phyloP scores from a whole-genome alignment of 2,888 invertebrate species.

The Patella pellucida region DNA sequence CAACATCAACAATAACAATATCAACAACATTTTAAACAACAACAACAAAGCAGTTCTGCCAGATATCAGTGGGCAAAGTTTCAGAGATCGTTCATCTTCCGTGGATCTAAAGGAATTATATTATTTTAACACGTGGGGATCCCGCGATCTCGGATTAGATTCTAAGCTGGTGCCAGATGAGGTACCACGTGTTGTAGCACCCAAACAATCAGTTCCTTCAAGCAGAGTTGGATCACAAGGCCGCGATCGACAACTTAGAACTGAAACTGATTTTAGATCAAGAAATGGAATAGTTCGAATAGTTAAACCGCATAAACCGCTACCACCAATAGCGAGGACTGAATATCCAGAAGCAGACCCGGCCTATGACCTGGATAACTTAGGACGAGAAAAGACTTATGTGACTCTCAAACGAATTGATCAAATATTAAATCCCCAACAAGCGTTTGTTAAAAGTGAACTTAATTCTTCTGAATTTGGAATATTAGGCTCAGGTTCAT shows the following conservation, averaged over 20 bases:
- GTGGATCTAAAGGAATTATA: not conserved
- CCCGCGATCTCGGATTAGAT: conserved; percentile 12
- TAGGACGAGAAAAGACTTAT: conserved; percentile 29
- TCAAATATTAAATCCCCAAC: conserved; percentile 26
- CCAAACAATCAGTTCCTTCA: conserved; percentile 1
- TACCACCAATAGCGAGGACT: not conserved
- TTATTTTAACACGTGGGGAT: conserved; percentile 18
- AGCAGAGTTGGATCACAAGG: conserved; percentile 8
- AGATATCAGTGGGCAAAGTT: not conserved
- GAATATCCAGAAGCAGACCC: not conserved
- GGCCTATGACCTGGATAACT: conserved; percentile 10
- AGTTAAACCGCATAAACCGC: conserved; percentile 12
- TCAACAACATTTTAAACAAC: not conserved
- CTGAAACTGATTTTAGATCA: conserved; percentile 20
- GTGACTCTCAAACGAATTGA: conserved; percentile 30
- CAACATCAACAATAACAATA: not conserved
- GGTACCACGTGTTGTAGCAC: not conserved
- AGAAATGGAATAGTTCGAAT: conserved; percentile 18
- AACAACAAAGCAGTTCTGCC: not conserved
- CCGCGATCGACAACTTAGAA: conserved; percentile 8
- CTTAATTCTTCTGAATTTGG: conserved; percentile 25
- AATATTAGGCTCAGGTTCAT: not conserved
- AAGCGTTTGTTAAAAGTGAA: conserved; percentile 23
- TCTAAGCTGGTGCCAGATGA: not conserved
- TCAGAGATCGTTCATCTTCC: not conserved